phyloP scores from a whole-genome alignment of 1,140 invertebrate species.

The Trachymyrmex septentrionalis region DNA sequence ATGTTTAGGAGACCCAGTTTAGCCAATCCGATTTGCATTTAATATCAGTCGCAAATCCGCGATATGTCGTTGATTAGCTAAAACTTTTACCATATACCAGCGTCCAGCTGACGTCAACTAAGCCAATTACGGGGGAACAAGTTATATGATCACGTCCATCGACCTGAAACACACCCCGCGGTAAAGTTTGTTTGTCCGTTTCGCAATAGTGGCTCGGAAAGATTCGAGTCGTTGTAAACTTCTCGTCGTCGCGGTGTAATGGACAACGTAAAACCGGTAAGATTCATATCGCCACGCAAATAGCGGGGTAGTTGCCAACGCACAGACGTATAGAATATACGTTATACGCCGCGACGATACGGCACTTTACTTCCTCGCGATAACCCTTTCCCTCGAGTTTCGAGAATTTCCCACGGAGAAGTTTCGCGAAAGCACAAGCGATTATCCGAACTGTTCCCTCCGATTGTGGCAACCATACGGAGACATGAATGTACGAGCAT shows the following conservation, averaged over 20 bases:
- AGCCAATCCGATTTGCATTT: conserved; percentile 45
- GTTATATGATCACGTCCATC: background rate
- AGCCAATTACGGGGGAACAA: conserved; percentile 25
- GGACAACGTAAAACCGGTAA: conserved; percentile 1
- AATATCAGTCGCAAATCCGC: conserved; percentile 46
- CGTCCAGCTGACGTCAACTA: conserved; percentile 6
- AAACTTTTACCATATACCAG: conserved; percentile 47
- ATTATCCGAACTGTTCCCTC: conserved; percentile 69
- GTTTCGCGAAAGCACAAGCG: conserved; percentile 60
- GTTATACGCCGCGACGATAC: background rate
- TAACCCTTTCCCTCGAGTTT: conserved; percentile 37
- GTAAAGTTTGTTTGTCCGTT: conserved; percentile 20
- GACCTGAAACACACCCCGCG: background rate
- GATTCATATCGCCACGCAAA: conserved; percentile 27
- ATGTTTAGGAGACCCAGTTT: background rate
- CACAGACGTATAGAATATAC: background rate
- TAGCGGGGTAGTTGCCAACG: background rate
- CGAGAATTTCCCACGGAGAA: conserved; percentile 67
- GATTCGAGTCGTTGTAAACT: conserved; percentile 7
- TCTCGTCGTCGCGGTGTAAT: background rate
- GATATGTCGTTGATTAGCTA: conserved; percentile 32
- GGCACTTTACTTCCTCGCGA: conserved; percentile 50
- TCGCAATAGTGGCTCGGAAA: background rate
- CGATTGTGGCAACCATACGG: conserved; percentile 67
- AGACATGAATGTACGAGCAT: conserved; percentile 47